phyloP scores from a whole-genome alignment of 2,113 vertebrate species.

The Rhynchomys soricoides region DNA sequence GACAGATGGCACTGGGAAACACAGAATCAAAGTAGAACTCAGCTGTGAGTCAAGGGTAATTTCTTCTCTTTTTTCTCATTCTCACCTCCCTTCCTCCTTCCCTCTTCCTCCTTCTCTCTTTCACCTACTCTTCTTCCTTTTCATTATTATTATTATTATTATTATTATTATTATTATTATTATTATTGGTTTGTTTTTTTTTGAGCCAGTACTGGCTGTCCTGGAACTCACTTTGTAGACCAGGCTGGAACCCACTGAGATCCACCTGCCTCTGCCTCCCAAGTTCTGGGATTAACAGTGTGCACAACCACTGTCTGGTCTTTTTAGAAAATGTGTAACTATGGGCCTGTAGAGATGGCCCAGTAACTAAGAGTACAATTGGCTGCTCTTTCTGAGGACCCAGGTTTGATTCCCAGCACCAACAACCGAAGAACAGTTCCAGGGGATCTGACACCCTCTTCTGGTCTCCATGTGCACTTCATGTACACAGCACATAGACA shows the following conservation, averaged over 20 bases:
- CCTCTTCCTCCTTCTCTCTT: background rate
- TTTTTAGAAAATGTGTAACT: background rate
- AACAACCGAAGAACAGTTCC: background rate
- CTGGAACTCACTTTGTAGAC: too few relatives aligned
- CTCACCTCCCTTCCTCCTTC: background rate
- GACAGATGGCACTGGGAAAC: background rate
- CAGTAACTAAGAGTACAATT: background rate
- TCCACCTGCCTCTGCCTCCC: too few relatives aligned
- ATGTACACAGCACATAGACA: background rate
- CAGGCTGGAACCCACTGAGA: too few relatives aligned
- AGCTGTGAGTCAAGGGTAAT: background rate
- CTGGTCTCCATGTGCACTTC: background rate
- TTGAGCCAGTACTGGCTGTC: too few relatives aligned
- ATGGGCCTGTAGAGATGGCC: background rate
- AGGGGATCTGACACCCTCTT: background rate
- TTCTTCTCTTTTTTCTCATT: background rate
- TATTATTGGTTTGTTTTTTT: too few relatives aligned
- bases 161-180: too few relatives aligned
- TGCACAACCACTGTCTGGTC: too few relatives aligned
- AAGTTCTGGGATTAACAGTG: too few relatives aligned
- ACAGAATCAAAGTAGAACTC: background rate
- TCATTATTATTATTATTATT: too few relatives aligned
- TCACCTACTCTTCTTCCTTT: background rate
- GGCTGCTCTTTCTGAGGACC: background rate
- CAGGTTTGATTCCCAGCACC: background rate